phyloP scores from a whole-genome alignment of 2,113 vertebrate genomes.

The Eolophus roseicapilla region DNA sequence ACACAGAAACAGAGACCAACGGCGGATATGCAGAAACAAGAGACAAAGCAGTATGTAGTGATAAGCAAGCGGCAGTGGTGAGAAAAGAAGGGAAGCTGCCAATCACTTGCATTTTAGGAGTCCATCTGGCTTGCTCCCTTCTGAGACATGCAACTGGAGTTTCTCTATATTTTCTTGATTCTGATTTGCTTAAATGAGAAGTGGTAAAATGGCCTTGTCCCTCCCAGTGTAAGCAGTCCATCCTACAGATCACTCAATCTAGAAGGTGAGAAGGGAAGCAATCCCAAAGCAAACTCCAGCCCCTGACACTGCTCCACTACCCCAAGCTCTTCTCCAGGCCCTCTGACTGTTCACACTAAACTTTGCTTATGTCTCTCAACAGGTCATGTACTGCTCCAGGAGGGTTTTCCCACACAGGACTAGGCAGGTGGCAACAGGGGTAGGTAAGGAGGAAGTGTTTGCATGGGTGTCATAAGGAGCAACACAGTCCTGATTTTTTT shows the following conservation, averaged over 20 bases:
- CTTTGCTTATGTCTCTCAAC: not conserved
- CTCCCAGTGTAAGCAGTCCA: not conserved
- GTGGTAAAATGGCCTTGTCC: not conserved
- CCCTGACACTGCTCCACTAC: not conserved
- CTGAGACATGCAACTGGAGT: not conserved
- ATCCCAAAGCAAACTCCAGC: not conserved
- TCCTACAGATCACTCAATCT: not conserved
- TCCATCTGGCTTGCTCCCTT: not conserved
- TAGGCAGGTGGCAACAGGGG: not conserved
- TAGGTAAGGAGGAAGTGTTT: not conserved
- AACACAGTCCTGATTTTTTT: not conserved
- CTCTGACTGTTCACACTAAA: not conserved
- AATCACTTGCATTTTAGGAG: not conserved
- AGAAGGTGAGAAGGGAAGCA: not conserved
- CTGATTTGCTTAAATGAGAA: not conserved
- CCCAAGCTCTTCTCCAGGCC: not conserved
- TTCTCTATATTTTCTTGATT: not conserved
- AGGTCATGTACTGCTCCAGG: not conserved
- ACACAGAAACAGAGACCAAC: rapidly evolving
- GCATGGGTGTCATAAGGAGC: not conserved
- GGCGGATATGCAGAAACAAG: not conserved
- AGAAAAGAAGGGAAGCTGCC: not conserved
- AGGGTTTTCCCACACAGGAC: not conserved
- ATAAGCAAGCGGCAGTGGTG: not conserved
- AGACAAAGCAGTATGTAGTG: not conserved